Evolutionary conservation across 2,113 vertebrate species (phyloP).

Genomic region (Hippocampus guttulatus): DNA sequence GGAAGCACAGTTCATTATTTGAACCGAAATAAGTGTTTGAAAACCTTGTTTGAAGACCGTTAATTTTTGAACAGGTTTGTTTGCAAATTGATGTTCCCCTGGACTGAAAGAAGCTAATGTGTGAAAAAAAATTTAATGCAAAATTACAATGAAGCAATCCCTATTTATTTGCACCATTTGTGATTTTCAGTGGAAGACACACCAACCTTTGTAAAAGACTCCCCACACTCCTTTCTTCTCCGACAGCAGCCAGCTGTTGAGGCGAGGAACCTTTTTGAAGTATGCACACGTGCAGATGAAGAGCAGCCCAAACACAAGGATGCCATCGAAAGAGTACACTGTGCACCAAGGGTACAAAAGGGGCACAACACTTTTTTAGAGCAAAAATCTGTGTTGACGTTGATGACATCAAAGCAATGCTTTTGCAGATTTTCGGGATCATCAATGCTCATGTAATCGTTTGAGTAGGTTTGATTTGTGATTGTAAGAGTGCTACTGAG

Average conservation of each 20-base stretch:
- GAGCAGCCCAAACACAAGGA: conserved; percentile 89
- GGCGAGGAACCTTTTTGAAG: conserved; percentile 90
- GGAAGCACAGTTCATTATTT: too few species aligned
- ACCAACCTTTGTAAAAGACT: conserved; percentile 91
- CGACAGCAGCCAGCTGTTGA: conserved; percentile 86
- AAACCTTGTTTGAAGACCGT: background rate
- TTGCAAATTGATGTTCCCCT: too few species aligned
- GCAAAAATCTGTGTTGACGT: background rate
- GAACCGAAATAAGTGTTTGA: too few species aligned
- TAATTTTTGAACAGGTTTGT: too few species aligned
- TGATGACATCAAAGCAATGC: background rate
- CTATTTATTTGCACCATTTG: background rate
- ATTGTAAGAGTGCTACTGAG: too few species aligned
- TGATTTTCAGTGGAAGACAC: background rate
- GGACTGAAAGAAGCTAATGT: background rate
- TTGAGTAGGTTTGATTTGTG: background rate
- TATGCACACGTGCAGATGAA: conserved; percentile 96
- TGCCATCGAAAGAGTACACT: conserved; percentile 89
- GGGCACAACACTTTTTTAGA: background rate
- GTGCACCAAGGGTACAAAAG: conserved; percentile 7
- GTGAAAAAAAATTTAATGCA: background rate
- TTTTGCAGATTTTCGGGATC: background rate
- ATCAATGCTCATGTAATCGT: background rate
- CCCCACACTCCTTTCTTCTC: conserved; percentile 95
- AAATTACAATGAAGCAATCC: background rate